These are phyloP conservation scores for Abramis brama DNA, from an alignment of 2,113 vertebrate genomes.

Conservation along the genomic window DNA sequence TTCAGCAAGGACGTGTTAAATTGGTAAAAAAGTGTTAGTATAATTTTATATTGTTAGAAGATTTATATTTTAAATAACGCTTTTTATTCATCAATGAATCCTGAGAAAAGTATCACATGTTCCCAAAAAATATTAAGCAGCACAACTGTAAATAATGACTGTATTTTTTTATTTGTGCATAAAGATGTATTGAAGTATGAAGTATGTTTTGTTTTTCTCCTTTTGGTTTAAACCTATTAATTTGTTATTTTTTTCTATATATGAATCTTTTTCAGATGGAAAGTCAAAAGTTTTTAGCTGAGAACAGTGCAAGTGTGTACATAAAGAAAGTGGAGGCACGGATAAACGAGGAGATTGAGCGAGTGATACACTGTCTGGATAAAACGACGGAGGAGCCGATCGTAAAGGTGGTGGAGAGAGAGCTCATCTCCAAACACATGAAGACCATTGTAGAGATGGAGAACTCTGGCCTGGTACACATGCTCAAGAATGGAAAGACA, in stretches of 20 bases:
- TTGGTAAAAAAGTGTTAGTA: too few relatives aligned
- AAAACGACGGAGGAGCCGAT: slow-evolving; percentile 98
- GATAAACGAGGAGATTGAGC: slow-evolving; percentile 99
- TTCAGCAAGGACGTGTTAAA: too few relatives aligned
- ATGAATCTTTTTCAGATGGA: slow-evolving; percentile 85
- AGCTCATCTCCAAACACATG: slow-evolving; percentile 99
- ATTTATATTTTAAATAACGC: too few relatives aligned
- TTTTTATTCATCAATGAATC: too few relatives aligned
- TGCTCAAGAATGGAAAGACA: slow-evolving; percentile 99
- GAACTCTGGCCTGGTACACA: slow-evolving; percentile 97
- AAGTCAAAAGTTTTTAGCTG: slow-evolving; percentile 98
- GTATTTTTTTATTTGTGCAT: too few relatives aligned
- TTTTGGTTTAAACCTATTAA: background rate
- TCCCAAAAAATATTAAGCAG: too few relatives aligned
- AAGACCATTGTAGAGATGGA: slow-evolving; percentile 99
- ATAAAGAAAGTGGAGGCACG: slow-evolving; percentile 99
- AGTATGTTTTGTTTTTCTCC: background rate
- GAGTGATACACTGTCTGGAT: slow-evolving; percentile 98
- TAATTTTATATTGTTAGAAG: too few relatives aligned
- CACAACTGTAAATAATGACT: too few relatives aligned
- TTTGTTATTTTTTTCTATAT: background rate
- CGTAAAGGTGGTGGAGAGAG: slow-evolving; percentile 96
- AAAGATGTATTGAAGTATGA: too few relatives aligned
- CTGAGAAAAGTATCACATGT: too few relatives aligned
- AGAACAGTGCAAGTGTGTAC: slow-evolving; percentile 99